Evolutionary conservation across 1,140 invertebrate species (phyloP).

Genomic region (Neodiprion lecontei): DNA sequence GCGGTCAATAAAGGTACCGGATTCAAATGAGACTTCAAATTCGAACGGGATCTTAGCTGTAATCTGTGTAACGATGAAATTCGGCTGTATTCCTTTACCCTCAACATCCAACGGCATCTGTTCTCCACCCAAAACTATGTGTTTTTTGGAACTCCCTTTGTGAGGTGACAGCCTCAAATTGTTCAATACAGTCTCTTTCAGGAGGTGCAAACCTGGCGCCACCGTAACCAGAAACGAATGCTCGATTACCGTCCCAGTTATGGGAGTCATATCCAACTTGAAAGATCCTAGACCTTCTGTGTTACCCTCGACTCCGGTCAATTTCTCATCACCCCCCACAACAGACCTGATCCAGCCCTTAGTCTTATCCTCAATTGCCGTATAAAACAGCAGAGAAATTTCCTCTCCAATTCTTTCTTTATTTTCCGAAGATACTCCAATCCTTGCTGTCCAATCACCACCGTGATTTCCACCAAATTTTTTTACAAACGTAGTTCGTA

Average conservation of each 20-base stretch:
- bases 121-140: conserved; percentile 71
- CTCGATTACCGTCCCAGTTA: conserved; percentile 69
- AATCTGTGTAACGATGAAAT: conserved; percentile 85
- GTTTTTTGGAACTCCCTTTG: conserved; percentile 63
- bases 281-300: conserved; percentile 84
- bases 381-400: conserved; percentile 81
- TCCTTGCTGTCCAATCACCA: conserved; percentile 92
- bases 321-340: conserved; percentile 63
- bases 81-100: conserved; percentile 67
- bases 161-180: conserved; percentile 68
- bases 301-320: conserved; percentile 78
- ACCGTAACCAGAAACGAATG: conserved; percentile 77
- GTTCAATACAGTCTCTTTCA: conserved; percentile 81
- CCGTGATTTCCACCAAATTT: conserved; percentile 78
- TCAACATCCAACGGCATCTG: conserved; percentile 60
- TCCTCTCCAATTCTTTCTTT: conserved; percentile 53
- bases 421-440: conserved; percentile 69
- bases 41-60: conserved; percentile 82
- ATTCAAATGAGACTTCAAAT: conserved; percentile 87
- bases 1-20: conserved; percentile 68
- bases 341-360: conserved; percentile 68
- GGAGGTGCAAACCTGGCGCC: conserved; percentile 72
- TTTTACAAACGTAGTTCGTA: conserved; percentile 92
- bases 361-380: conserved; percentile 74
- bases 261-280: conserved; percentile 57